Percentiles rank a stretch among this genome's conserved stretches.
Evolutionary conservation across 2,797 vertebrate species (phyloP).

Genomic region (Anguilla anguilla): DNA sequence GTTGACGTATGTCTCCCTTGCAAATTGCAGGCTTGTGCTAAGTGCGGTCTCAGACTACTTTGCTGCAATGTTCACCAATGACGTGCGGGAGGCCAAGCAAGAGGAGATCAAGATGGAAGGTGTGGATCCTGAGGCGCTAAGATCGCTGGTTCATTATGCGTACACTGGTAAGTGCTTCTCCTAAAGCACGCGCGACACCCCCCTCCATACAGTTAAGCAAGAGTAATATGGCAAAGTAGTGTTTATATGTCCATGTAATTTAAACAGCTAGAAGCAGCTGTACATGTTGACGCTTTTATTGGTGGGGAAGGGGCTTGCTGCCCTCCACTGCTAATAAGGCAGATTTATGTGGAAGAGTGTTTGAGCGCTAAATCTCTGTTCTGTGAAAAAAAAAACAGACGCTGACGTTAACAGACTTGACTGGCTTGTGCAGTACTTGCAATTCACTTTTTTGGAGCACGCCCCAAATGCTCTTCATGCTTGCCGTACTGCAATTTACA

Average conservation of each 20-base stretch:
- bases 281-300: conserved; percentile 8
- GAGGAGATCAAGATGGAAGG: conserved; percentile 98
- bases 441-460: conserved; percentile 6
- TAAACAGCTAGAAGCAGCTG: conserved; percentile 9
- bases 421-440: conserved; percentile 6
- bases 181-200: background rate
- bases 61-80: conserved; percentile 97
- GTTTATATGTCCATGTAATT: conserved; percentile 7
- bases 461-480: background rate
- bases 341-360: conserved; percentile 21
- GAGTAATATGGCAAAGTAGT: conserved; percentile 14
- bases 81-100: conserved; percentile 92
- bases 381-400: conserved; percentile 13
- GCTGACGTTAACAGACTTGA: background rate
- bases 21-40: conserved; percentile 82
- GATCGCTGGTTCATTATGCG: conserved; percentile 91
- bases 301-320: background rate
- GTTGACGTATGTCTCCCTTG: background rate
- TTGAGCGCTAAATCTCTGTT: conserved; percentile 11
- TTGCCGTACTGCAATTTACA: background rate
- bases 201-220: background rate
- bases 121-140: conserved; percentile 89
- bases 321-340: conserved; percentile 7
- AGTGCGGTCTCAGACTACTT: conserved; percentile 97
- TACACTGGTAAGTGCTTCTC: conserved; percentile 86